Evolutionary conservation across 1,140 invertebrate genomes (phyloP).

Genomic region (Drosophila ficusphila): DNA sequence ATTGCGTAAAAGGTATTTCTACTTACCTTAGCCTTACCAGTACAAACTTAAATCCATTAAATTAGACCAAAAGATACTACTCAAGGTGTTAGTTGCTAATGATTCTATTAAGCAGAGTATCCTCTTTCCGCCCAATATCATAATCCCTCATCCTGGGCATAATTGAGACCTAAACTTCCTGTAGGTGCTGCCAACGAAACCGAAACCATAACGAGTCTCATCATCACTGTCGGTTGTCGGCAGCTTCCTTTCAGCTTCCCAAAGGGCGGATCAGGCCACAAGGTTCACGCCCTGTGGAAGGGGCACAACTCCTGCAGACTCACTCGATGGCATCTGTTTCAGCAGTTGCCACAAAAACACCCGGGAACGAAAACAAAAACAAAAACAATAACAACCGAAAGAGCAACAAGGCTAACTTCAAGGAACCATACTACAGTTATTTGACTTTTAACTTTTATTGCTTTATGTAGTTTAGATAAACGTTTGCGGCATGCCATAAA

Average conservation of each 20-base stretch:
- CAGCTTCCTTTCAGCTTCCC: constrained; percentile 27
- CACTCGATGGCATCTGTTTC: constrained; percentile 32
- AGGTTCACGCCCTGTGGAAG: constrained; percentile 8
- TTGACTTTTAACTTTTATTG: constrained; percentile 83
- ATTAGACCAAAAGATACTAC: too few relatives aligned
- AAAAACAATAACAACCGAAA: constrained; percentile 30
- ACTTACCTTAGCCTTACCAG: neutral
- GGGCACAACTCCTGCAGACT: constrained; percentile 3
- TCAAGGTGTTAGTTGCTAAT: neutral
- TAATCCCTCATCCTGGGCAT: neutral
- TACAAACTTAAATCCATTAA: too few relatives aligned
- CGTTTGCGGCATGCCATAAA: constrained; percentile 81
- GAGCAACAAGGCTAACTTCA: constrained; percentile 49
- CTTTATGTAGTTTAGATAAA: constrained; percentile 82
- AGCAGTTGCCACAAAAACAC: constrained; percentile 46
- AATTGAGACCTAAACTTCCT: constrained; percentile 18
- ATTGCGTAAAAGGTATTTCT: too few relatives aligned
- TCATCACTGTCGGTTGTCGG: constrained; percentile 48
- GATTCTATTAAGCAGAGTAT: neutral
- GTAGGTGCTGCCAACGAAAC: constrained; percentile 6
- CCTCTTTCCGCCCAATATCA: neutral
- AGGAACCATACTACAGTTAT: constrained; percentile 65
- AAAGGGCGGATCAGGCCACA: constrained; percentile 38
- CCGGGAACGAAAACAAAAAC: constrained; percentile 40
- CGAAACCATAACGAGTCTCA: constrained; percentile 39